Evolutionary conservation across 2,888 invertebrate genomes (phyloP).

Genomic region (Celastrina argiolus): DNA sequence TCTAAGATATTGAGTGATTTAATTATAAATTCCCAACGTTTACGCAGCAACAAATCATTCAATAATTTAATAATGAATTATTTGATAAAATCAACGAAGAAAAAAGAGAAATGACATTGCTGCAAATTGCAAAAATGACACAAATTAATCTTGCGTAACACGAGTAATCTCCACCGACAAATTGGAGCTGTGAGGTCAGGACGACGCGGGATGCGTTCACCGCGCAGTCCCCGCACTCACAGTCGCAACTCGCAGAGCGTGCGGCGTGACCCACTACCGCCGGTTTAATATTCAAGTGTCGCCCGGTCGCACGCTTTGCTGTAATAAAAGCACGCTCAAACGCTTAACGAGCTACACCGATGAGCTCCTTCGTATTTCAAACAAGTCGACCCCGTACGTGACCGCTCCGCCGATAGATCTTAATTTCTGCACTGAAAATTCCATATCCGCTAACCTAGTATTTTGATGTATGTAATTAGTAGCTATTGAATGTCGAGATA

Average conservation of each 20-base stretch:
- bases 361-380: slow-evolving; percentile 75
- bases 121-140: background rate
- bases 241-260: slow-evolving; percentile 51
- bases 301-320: slow-evolving; percentile 64
- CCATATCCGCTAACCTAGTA: slow-evolving; percentile 7
- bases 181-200: slow-evolving; percentile 22
- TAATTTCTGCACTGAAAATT: slow-evolving; percentile 56
- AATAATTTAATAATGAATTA: no score
- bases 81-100: no score
- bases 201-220: slow-evolving; percentile 45
- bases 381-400: slow-evolving; percentile 70
- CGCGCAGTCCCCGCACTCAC: slow-evolving; percentile 45
- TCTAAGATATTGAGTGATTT: no score
- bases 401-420: slow-evolving; percentile 57
- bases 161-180: background rate
- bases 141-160: background rate
- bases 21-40: no score
- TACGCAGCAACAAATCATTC: no score
- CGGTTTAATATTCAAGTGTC: slow-evolving; percentile 71
- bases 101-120: no score
- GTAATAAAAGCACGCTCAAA: slow-evolving; percentile 76
- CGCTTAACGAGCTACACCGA: slow-evolving; percentile 74
- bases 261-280: slow-evolving; percentile 55
- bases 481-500: background rate
- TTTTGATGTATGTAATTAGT: slow-evolving; percentile 12